Base-by-base conservation (phyloP, 2,888 invertebrate species). In the Ennomos erosarius region DNA sequence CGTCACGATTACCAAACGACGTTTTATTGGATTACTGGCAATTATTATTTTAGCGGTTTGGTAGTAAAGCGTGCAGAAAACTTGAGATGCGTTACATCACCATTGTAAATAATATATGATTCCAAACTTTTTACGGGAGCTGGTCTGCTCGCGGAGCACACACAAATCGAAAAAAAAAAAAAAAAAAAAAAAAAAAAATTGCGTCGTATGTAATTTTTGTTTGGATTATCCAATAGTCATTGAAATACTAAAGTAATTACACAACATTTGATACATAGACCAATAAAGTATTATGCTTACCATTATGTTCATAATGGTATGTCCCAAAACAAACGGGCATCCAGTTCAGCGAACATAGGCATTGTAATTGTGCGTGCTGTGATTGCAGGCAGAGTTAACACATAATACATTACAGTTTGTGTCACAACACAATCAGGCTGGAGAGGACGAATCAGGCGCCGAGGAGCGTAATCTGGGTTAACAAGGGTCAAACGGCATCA, bases 401-500 rank as follows among this genome's bases (percentile, higher is more conserved):
- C 92, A 88, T 91, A 92, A 92, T 92, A 92, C 92, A 92, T 92
- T 91, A 92, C 90, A 90, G 91, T 92, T 92, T 92, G 87, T 92
- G 92, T 92, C 92, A 92, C 92, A 92, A 92, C 90, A 92, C 91
- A 92, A 92, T 92, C 91, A 92, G 86, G 86, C 88, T 78, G 82
- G 81, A 81, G 90, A 87, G 90, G 92, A 92, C 90, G 92, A 92
- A 92, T 92, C 92, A 91, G 90, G 92, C 88, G 91, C 85, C 90
- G 91, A 89, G 92, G 84, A 88, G 86, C 92, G 93, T 94, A 94
- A 94, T 94, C 94, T 94, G 93, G 94, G 94, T 95, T 94, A 95
- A 95, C 94, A 93, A 94, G 94, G 94, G 94, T 95, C 94, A 94
- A 95, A 94, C 94, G 94, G 93, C 94, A 93, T 93, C 93, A 94